These are phyloP conservation scores for Eurystomus gularis DNA, from an alignment of 2,113 vertebrate genomes.

Conservation along the genomic window DNA sequence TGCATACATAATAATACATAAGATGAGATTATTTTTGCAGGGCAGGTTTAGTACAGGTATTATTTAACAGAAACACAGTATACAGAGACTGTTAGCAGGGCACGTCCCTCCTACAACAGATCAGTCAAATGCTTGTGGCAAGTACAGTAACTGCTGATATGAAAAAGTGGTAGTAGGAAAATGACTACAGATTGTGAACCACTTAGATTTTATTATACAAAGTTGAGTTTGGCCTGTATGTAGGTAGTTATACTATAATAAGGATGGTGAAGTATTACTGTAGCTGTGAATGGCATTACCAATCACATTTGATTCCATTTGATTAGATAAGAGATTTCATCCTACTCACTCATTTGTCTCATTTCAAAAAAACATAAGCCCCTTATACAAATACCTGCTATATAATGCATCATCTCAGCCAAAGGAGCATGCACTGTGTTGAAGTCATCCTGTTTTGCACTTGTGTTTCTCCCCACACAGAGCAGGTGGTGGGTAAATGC, in stretches of 20 bases:
- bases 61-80: not conserved
- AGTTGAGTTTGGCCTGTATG: not conserved
- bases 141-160: not conserved
- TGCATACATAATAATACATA: not conserved
- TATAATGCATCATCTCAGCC: not conserved
- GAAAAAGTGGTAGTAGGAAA: not conserved
- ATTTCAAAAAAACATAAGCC: not conserved
- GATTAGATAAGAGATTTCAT: not conserved
- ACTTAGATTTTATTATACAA: not conserved
- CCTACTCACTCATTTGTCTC: constrained; percentile 8
- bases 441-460: not conserved
- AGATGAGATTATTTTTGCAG: not conserved
- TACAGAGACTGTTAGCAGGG: not conserved
- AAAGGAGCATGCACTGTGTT: not conserved
- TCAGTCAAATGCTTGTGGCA: not conserved
- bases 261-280: not conserved
- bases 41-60: not conserved
- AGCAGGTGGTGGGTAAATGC: not conserved
- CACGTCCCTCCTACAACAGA: not conserved
- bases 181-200: not conserved
- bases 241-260: constrained; percentile 8
- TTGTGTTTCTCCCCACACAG: not conserved
- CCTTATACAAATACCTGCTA: not conserved
- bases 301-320: constrained; percentile 15
- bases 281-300: not conserved